Base-by-base conservation (phyloP, 2,797 vertebrate species). In the Aeoliscus strigatus region DNA sequence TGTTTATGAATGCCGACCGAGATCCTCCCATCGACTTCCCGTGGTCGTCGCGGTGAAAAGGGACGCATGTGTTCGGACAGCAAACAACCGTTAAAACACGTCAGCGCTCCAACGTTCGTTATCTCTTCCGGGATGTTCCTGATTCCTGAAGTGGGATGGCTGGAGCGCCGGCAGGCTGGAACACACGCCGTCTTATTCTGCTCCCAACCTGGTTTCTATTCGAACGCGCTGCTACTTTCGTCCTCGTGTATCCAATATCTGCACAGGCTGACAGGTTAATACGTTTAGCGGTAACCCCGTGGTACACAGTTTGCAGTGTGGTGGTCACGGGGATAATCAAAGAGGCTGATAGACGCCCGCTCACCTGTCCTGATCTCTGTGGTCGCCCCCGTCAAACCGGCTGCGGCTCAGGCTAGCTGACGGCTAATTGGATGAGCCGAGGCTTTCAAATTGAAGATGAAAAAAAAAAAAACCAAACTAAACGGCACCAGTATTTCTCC, bases 311-410 rank as follows among this genome's bases (percentile, higher is more conserved):
- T 29, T 49, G 56, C 72, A 72, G 45, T 61, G 60, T 39, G 24
- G 70, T 70, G 60, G 59, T 73, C 71, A 68, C 73, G 58, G 53
- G 59, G 77, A 58, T 65, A 75, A 83, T 82, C 78, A 74, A 68
- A 74, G 71, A 14, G 33, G 47, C 76, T 67, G 70, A 79, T 75
- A 73, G 69, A 26, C 5, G 50, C 27, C 70, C 61, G 33, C 42
- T 75, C 74, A 61, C 70, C 75, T 75, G 56, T 60, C 48, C 66
- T 53, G 60, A 68, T 72, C 73, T 66, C 51, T 2, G 27, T 46
- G 66, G 70, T 73, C 30, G 3, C 53, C 15, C 48, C 66, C 62
- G n/a, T 69, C 66, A 66, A 57, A 55, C 37, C 2, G 42, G 36
- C 47, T 0, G 32, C 31, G 37, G 36, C 37, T 13, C 42, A 18